Evolutionary conservation across 2,888 invertebrate species (phyloP).

Genomic region (Ypsolopha scabrella): DNA sequence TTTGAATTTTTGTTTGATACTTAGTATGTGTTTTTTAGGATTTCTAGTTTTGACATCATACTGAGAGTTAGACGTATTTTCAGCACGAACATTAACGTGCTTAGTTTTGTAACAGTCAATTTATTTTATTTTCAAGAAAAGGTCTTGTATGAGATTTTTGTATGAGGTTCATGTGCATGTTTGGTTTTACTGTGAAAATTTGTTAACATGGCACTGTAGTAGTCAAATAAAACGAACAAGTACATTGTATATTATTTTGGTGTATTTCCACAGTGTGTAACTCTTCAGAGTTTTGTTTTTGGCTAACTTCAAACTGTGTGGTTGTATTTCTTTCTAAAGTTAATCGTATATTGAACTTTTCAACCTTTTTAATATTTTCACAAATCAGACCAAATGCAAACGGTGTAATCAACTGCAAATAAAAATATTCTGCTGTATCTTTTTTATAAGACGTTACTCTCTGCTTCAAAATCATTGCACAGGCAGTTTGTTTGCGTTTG

Average conservation of each 20-base stretch:
- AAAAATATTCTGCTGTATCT: neutral
- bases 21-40: neutral
- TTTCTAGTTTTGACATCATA: neutral
- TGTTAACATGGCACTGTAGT: neutral
- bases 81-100: too few relatives aligned
- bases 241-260: neutral
- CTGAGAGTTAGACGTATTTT: neutral
- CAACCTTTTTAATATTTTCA: neutral
- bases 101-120: neutral
- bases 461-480: neutral
- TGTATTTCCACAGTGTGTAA: neutral
- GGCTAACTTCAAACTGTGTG: neutral
- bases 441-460: neutral
- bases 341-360: too few relatives aligned
- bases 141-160: neutral
- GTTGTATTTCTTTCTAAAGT: neutral
- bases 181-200: neutral
- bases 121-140: neutral
- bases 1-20: neutral
- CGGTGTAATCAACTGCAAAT: constrained; percentile 1
- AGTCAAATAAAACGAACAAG: neutral
- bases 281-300: neutral
- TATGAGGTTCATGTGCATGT: neutral
- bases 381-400: neutral
- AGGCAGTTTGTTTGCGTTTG: neutral